phyloP scores from a whole-genome alignment of 2,113 vertebrate species.

The Tragelaphus buxtoni region DNA sequence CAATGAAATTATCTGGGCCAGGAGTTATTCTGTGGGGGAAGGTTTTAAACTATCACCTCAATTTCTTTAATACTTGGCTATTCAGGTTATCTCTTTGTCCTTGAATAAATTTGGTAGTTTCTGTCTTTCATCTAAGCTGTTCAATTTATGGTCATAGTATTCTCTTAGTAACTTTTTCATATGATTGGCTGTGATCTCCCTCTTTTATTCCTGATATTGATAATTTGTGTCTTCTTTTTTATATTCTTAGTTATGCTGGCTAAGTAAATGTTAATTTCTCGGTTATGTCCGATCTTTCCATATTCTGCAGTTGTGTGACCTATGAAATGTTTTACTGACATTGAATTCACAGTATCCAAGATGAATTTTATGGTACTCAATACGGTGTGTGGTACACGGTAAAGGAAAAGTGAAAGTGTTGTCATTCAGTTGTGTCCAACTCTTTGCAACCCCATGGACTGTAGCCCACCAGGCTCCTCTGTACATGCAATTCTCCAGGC shows the following conservation, averaged over 20 bases:
- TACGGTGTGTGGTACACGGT: neutral
- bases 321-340: conserved; percentile 1
- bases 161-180: neutral
- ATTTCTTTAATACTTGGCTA: neutral
- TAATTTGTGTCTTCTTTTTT: neutral
- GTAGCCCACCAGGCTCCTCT: neutral
- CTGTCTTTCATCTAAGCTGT: neutral
- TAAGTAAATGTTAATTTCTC: neutral
- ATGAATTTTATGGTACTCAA: neutral
- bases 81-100: neutral
- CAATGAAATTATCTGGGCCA: neutral
- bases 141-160: neutral
- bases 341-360: conserved; percentile 2
- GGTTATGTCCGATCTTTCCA: neutral
- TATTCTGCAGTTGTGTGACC: neutral
- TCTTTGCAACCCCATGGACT: neutral
- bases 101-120: neutral
- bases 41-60: neutral
- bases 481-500: neutral
- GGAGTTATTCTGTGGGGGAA: neutral
- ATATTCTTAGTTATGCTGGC: neutral
- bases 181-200: neutral
- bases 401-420: too few species aligned
- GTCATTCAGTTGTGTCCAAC: neutral
- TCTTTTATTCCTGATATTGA: neutral